phyloP scores from a whole-genome alignment of 1,140 invertebrate genomes.

The Parapsyche elsis region DNA sequence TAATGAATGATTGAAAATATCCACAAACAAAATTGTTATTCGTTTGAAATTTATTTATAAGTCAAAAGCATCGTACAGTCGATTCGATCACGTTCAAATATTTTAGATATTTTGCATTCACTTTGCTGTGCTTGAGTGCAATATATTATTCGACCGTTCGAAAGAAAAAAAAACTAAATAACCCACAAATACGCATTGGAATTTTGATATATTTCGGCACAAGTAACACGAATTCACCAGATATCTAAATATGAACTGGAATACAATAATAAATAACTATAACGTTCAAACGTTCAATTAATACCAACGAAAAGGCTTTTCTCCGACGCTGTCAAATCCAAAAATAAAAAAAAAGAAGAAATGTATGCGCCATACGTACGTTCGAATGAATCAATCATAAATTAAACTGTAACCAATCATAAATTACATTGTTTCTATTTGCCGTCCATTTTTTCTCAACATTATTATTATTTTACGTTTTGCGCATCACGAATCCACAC shows the following conservation, averaged over 20 bases:
- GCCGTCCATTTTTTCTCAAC: not conserved
- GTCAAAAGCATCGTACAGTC: not conserved
- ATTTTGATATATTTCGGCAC: not conserved
- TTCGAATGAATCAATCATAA: slow-evolving; percentile 20
- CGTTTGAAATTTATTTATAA: not conserved
- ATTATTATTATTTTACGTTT: not conserved
- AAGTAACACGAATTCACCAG: not conserved
- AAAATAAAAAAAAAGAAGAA: not conserved
- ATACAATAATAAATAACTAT: not conserved
- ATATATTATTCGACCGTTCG: not conserved
- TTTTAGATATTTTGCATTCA: not conserved
- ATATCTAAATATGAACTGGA: not conserved
- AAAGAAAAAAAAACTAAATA: not conserved
- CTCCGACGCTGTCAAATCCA: not conserved
- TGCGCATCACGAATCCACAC: not conserved
- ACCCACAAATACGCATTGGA: not conserved
- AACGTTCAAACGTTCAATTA: slow-evolving; percentile 10
- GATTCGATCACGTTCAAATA: not conserved
- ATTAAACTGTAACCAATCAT: slow-evolving; percentile 30
- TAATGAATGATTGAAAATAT: not conserved
- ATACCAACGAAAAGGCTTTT: not conserved
- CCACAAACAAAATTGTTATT: not conserved
- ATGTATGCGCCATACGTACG: not conserved
- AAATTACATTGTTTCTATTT: slow-evolving; percentile 27
- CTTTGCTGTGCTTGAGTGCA: not conserved